Conservation (phyloP, 64 coral and sea anemone genomes). For the Exaiptasia diaphana region DNA sequence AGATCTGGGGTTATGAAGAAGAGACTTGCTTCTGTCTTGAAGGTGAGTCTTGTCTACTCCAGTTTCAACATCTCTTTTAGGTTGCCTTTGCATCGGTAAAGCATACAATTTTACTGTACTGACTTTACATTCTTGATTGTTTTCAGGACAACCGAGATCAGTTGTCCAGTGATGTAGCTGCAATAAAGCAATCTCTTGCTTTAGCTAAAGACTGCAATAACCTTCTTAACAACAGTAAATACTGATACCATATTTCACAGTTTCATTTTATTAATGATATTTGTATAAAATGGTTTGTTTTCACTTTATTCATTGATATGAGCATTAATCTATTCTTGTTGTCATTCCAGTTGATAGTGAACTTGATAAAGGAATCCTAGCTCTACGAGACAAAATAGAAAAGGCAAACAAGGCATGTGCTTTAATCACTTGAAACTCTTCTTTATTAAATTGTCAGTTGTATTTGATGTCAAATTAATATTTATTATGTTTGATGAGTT, state of each 20-base stretch:
- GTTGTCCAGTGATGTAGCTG: slow-evolving; percentile 40
- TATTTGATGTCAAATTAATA: no score
- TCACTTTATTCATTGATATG: neutral
- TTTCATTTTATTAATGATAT: neutral
- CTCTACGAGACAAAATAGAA: neutral
- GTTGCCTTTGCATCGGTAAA: no score
- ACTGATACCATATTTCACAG: neutral
- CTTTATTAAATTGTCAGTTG: no score
- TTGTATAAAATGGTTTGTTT: neutral
- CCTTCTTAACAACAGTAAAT: slow-evolving; percentile 63
- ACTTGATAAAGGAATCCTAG: slow-evolving; percentile 16
- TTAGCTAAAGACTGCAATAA: slow-evolving; percentile 61
- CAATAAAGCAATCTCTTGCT: slow-evolving; percentile 38
- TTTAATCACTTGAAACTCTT: no score
- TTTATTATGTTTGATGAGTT: no score
- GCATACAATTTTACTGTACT: no score
- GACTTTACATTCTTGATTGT: no score
- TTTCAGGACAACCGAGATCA: slow-evolving; percentile 62
- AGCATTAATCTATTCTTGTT: no score
- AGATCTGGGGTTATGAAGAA: neutral
- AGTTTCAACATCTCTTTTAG: no score
- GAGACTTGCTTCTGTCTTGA: neutral
- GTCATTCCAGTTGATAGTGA: slow-evolving; percentile 60
- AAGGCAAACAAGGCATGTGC: slow-evolving; percentile 42
- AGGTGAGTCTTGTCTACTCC: neutral